Conservation (phyloP, 2,888 invertebrate genomes). For the Clivina fossor region DNA sequence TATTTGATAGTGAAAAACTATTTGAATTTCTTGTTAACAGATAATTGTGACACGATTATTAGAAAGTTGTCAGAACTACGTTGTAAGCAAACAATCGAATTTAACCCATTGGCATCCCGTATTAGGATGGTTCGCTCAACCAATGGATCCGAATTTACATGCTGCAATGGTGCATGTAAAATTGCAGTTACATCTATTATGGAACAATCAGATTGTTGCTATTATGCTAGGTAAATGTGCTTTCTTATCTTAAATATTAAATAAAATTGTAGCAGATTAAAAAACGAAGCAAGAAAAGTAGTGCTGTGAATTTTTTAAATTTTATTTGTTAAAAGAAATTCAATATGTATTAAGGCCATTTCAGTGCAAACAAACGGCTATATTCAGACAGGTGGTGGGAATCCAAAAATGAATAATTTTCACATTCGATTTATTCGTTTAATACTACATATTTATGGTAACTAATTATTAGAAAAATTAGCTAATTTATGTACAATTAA, state of each 20-base stretch:
- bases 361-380: too few species aligned
- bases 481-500: too few species aligned
- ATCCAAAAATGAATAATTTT: too few species aligned
- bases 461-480: too few species aligned
- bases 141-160: constrained; percentile 59
- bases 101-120: constrained; percentile 98
- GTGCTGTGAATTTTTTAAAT: too few species aligned
- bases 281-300: too few species aligned
- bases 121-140: constrained; percentile 87
- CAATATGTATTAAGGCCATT: too few species aligned
- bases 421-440: too few species aligned
- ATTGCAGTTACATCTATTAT: constrained; percentile 57
- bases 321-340: too few species aligned
- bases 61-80: constrained; percentile 88
- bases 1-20: not conserved
- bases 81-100: constrained; percentile 87
- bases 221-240: constrained; percentile 57
- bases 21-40: constrained; percentile 56
- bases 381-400: too few species aligned
- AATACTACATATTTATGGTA: too few species aligned
- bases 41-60: constrained; percentile 82
- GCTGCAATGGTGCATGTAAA: constrained; percentile 60
- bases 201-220: constrained; percentile 59
- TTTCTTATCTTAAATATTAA: not conserved
- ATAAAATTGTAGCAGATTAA: too few species aligned